Base-by-base conservation (phyloP, 2,797 vertebrate genomes). In the Peromyscus attwateri region DNA sequence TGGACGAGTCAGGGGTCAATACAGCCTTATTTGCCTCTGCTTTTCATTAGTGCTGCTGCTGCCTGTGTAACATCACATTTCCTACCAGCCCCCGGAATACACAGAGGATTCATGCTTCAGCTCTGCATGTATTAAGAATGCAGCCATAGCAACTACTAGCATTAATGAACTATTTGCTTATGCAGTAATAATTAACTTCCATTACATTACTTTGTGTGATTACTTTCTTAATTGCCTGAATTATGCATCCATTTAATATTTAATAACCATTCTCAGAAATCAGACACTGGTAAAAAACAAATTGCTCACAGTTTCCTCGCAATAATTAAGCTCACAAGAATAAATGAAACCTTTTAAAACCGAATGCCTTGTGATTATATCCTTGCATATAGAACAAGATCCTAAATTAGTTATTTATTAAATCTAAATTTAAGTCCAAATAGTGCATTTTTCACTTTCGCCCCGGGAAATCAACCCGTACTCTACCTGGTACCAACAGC, bases 121-220 rank as follows among this genome's bases (percentile, higher is more conserved):
- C 99, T 99, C 98, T 99, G 99, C 99, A 99, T 99, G 99, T 99
- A 99, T 99, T 99, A 99, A 99, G 99, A 99, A 99, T 99, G 99
- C 99, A 99, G 99, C 99, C 99, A 99, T 99, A 99, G 99, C 99
- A 99, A 99, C 99, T 99, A 99, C 99, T 99, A 99, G 99, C 99
- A 99, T 99, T 99, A 99, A 99, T 99, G 99, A 99, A 99, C 99
- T 99, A 99, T 99, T 99, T 99, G 99, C 99, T 99, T 99, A 99
- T 99, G 99, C 99, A 99, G 99, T 99, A 99, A 99, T 99, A 99
- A 99, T 99, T 99, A 99, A 99, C 99, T 99, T 99, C 99, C 99
- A 99, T 99, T 99, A 99, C 99, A 99, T 99, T 99, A 99, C 99
- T 99, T 99, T 99, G 99, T 99, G 99, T 99, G 99, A 99, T 99